phyloP scores from a whole-genome alignment of 2,888 invertebrate species.

The Teinopalpus imperialis region DNA sequence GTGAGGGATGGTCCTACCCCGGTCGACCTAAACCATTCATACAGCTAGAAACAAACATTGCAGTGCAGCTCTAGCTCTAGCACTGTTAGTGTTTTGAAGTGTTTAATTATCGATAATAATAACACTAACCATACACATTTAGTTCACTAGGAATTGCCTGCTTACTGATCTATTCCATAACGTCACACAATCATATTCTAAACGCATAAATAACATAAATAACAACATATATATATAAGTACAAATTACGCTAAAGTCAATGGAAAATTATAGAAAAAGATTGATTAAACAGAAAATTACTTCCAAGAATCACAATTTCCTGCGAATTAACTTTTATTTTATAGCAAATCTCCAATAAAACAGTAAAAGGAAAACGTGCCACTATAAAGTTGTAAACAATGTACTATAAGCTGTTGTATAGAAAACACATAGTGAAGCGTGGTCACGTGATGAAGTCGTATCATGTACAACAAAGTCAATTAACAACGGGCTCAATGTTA shows the following conservation, averaged over 20 bases:
- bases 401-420: constrained; percentile 1
- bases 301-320: constrained; percentile 21
- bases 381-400: constrained; percentile 23
- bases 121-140: too few relatives aligned
- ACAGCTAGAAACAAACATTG: too few relatives aligned
- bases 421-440: constrained; percentile 23
- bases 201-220: too few relatives aligned
- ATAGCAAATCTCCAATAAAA: constrained; percentile 26
- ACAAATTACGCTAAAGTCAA: neutral
- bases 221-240: neutral
- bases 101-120: too few relatives aligned
- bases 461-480: constrained; percentile 39
- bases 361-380: constrained; percentile 27
- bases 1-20: too few relatives aligned
- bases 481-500: constrained; percentile 32
- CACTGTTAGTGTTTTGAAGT: too few relatives aligned
- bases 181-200: too few relatives aligned
- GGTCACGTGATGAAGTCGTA: constrained; percentile 37
- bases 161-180: too few relatives aligned
- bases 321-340: constrained; percentile 19
- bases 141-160: too few relatives aligned
- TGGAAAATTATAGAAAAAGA: constrained; percentile 6
- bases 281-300: constrained; percentile 10
- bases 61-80: too few relatives aligned
- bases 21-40: too few relatives aligned